Base-by-base conservation (phyloP, 2,888 invertebrate genomes). In the Drosophila ustulata region DNA sequence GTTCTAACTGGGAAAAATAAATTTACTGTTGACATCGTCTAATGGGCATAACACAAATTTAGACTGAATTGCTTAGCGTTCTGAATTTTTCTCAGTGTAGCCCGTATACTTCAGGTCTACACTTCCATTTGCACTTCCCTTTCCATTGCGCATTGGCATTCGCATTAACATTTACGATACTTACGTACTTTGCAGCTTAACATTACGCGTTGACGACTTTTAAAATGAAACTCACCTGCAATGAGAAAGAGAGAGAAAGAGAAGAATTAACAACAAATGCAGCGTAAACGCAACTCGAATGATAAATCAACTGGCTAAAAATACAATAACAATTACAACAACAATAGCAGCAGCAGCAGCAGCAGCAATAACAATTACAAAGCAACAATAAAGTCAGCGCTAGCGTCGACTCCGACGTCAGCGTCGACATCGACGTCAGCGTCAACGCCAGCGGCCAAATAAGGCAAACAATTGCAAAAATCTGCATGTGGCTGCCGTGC, bases 381-480 rank as follows among this genome's bases (percentile, higher is more conserved):
- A 43, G 25, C 56, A 63, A 34, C 57, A 59, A 25, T 26, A 46
- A 51, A 62, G 63, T 47, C 43, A 41, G 53, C 63, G 63, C 25
- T 37, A 56, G 32, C 67, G 59, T 47, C 28, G 7, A 43, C 18
- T 18, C 1, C 67, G 57, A 28, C 57, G 76, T 18, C 26, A 43
- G 41, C 75, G 66, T 6, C 13, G 5, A 26, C 43, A 43, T 11
- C 26, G 28, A 23, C 34, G 34, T 7, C 34, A n/a, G 32, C 47
- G 74, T 51, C 41, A 50, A 67, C 59, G 68, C 50, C 23, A 43
- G 61, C 75, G 51, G 75, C 87, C 83, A 88, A 83, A 83, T 88
- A 83, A 78, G 89, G 87, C 87, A 78, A 83, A 86, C 88, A 88
- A 88, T 86, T 88, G 83, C 83, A 82, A 88, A 88, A 85, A 83